A percentile compares a stretch with the other conserved stretches of the same genome.
These are phyloP conservation scores for Drosophila lutescens DNA, from an alignment of 2,888 invertebrate species.

Conservation along the genomic window DNA sequence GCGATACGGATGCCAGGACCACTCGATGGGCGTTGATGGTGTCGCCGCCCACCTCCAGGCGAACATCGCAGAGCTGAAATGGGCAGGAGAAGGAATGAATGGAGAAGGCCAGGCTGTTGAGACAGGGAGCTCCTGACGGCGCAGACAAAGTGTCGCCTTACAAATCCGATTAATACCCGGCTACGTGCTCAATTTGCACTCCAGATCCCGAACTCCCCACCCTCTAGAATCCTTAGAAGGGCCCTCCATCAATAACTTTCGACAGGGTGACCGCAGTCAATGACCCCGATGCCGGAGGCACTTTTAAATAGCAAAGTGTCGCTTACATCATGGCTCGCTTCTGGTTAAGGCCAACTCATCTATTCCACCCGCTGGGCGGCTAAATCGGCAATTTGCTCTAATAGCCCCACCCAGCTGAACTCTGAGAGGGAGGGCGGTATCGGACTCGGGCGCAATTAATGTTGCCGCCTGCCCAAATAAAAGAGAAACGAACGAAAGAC, in stretches of 20 bases:
- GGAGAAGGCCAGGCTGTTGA: conserved; percentile 41
- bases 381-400: conserved; percentile 63
- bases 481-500: conserved; percentile 34
- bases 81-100: conserved; percentile 13
- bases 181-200: conserved; percentile 55
- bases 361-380: conserved; percentile 43
- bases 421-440: conserved; percentile 20
- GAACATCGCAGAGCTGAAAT: conserved; percentile 85
- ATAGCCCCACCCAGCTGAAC: conserved; percentile 67
- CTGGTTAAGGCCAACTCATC: conserved; percentile 48
- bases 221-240: conserved; percentile 59
- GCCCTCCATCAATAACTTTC: conserved; percentile 41
- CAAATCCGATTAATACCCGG: conserved; percentile 65
- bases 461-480: conserved; percentile 33
- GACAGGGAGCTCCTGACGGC: conserved; percentile 22
- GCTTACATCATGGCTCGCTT: conserved; percentile 63
- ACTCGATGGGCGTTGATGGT: conserved; percentile 89
- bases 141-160: conserved; percentile 51
- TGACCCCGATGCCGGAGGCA: conserved; percentile 52
- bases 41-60: conserved; percentile 88
- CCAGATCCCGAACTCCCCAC: conserved; percentile 23
- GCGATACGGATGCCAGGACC: conserved; percentile 90
- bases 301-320: conserved; percentile 50
- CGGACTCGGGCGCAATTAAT: conserved; percentile 59
- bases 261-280: conserved; percentile 46